These are phyloP conservation scores for Philopedon plagiatum DNA, from an alignment of 2,888 invertebrate genomes.

Conservation along the genomic window DNA sequence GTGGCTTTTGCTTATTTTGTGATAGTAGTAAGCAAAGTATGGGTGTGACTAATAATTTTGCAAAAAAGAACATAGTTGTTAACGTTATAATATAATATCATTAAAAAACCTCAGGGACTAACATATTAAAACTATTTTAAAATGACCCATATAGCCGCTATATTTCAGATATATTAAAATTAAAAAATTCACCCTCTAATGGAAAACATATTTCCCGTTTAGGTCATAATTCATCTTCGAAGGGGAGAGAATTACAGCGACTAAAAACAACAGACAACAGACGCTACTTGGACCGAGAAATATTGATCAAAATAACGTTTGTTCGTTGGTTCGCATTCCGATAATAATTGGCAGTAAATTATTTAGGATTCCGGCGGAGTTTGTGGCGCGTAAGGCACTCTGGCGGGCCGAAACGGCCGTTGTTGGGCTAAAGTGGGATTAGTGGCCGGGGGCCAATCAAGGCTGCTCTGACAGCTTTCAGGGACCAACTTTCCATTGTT, in stretches of 20 bases:
- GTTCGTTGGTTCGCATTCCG: conserved; percentile 52
- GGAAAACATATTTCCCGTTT: conserved; percentile 23
- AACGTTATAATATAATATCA: too few species aligned
- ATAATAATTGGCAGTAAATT: conserved; percentile 63
- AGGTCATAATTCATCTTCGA: conserved; percentile 36
- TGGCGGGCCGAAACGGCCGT: conserved; percentile 73
- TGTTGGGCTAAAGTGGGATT: conserved; percentile 78
- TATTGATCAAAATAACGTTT: conserved; percentile 41
- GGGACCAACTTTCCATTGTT: conserved; percentile 47
- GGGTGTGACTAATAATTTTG: too few species aligned
- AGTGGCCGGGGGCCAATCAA: conserved; percentile 81
- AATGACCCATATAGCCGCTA: conserved; percentile 1
- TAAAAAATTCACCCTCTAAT: conserved; percentile 22
- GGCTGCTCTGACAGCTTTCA: conserved; percentile 60
- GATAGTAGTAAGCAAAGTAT: too few species aligned
- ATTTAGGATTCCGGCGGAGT: conserved; percentile 61
- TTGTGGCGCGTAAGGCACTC: conserved; percentile 57
- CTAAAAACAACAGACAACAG: conserved; percentile 27
- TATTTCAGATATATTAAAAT: conserved; percentile 12
- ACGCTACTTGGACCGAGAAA: conserved; percentile 28
- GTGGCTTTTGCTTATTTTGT: too few species aligned
- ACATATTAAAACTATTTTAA: too few species aligned
- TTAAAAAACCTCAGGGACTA: too few species aligned
- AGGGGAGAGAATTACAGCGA: conserved; percentile 23
- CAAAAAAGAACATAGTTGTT: too few species aligned